Base-by-base conservation (phyloP, 2,888 invertebrate genomes). In the Chrysolina haemoptera region DNA sequence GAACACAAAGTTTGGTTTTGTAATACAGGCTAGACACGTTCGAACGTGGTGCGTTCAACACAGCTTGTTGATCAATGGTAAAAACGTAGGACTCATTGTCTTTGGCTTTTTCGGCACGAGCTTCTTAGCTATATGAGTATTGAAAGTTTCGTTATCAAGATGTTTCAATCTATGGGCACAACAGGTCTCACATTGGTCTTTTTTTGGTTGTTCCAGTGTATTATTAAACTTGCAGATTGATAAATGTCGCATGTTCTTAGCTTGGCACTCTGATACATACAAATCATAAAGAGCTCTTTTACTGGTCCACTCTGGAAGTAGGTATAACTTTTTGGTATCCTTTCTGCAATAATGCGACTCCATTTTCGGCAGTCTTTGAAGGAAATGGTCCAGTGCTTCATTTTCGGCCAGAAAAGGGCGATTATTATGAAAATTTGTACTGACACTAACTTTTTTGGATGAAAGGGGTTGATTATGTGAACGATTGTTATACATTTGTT, bases 1-100 rank as follows among this genome's bases (percentile, higher is more conserved):
- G 82, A 14, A 77, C 70, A 9, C 70, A 68, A 10, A 84, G 71
- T 64, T 84, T 84, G 5, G 78, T 78, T 70, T 82, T 82, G 62
- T 76, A 82, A 66, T 83, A 82, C 0, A 76, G 16, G 18, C 40
- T 63, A 5, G 63, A 63, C 3, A 35, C 63, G 12, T 18, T 20
- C 35, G 67, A 67, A 22, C 68, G 67, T 27, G 76, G 74, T 22
- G 71, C 35, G 46, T 79, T 12, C 14, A 72, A 81, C 0, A 84
- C 81, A 9, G 77, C 76, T 69, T 83, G 80, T n/a, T 81, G 46
- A 63, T 82, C 80, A 50, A 73, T 62, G 11, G 79, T 81, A 41
- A 27, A 63, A 27, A 50, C 48, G 16, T 50, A 50, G 16, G 14
- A 16, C 6, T 50, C 14, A 50, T 16, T 50, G 14, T 50, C 48